A percentile compares a stretch with the other conserved stretches of the same genome.
These are phyloP conservation scores for Cryptotis parvus DNA, from an alignment of 2,113 vertebrate genomes.

Conservation along the genomic window DNA sequence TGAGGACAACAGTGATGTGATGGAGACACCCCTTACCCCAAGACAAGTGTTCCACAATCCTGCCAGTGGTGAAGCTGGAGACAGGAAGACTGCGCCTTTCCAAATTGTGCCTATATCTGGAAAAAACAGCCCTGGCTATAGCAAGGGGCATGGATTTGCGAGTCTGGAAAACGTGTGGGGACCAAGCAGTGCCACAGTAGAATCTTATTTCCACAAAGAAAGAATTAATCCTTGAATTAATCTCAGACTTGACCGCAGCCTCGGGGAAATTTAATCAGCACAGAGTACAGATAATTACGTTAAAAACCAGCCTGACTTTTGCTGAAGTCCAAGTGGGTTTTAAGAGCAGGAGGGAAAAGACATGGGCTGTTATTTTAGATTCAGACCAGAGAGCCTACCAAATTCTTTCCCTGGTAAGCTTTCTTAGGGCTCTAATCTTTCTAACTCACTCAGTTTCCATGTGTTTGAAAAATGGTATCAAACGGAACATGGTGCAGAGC, in stretches of 20 bases:
- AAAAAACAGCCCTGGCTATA: background rate
- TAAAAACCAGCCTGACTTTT: conserved; percentile 69
- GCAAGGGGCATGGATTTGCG: conserved; percentile 62
- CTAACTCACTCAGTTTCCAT: conserved; percentile 58
- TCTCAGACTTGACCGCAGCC: conserved; percentile 70
- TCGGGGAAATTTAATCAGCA: conserved; percentile 80
- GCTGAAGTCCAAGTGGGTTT: conserved; percentile 64
- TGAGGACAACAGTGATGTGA: conserved; percentile 58
- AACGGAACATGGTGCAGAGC: conserved; percentile 54
- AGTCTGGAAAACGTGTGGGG: conserved; percentile 67
- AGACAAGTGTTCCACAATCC: conserved; percentile 57
- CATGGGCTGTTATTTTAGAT: conserved; percentile 45
- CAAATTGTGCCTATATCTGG: conserved; percentile 60
- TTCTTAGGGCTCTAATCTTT: conserved; percentile 72
- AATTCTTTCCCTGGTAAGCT: conserved; percentile 44
- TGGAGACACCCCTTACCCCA: conserved; percentile 65
- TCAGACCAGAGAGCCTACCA: background rate
- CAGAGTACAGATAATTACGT: conserved; percentile 59
- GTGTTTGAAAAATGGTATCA: conserved; percentile 49
- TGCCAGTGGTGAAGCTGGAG: conserved; percentile 50
- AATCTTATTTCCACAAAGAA: conserved; percentile 77
- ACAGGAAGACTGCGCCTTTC: background rate
- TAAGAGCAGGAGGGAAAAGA: conserved; percentile 37
- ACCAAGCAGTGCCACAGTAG: conserved; percentile 55
- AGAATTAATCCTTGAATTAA: conserved; percentile 80